Percentiles rank a stretch among this genome's conserved stretches.
These are phyloP conservation scores for Adrianichthys oophorus DNA, from an alignment of 2,797 vertebrate species.

Conservation along the genomic window DNA sequence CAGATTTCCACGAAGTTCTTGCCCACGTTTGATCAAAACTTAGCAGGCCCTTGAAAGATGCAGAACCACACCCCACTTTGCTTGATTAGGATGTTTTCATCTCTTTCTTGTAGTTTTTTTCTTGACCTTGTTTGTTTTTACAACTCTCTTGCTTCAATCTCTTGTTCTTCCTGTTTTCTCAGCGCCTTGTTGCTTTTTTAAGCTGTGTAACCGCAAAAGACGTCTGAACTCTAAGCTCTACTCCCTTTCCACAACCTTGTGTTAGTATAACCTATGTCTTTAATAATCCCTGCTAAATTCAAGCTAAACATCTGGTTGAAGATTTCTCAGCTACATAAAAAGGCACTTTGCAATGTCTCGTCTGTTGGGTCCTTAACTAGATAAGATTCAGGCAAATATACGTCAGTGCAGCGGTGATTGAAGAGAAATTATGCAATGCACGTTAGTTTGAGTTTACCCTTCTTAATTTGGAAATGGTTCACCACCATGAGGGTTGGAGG, in stretches of 20 bases:
- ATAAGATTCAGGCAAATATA: conserved; percentile 14
- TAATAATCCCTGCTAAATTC: conserved; percentile 21
- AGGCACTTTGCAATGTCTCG: conserved; percentile 66
- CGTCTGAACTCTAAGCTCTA: neutral
- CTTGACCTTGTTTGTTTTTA: conserved; percentile 24
- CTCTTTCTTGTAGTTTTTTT: conserved; percentile 11
- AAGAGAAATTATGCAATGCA: too few species aligned
- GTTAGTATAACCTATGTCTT: conserved; percentile 1
- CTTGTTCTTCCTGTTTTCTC: neutral
- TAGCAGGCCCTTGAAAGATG: neutral
- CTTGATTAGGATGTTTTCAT: conserved; percentile 2
- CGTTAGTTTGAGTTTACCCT: too few species aligned
- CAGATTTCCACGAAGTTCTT: neutral
- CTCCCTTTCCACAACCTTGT: neutral
- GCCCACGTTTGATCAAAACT: neutral
- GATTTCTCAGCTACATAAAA: conserved; percentile 46
- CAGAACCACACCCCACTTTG: conserved; percentile 2
- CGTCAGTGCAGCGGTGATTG: conserved; percentile 2
- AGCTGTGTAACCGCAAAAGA: conserved; percentile 6
- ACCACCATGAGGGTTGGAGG: conserved; percentile 6
- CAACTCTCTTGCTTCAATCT: conserved; percentile 12
- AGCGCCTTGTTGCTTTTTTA: neutral
- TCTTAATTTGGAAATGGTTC: neutral
- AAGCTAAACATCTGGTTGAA: conserved; percentile 16
- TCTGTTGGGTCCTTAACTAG: conserved; percentile 15